A percentile compares a stretch with the other conserved stretches of the same genome.
Evolutionary conservation across 2,113 vertebrate genomes (phyloP).

Genomic region (Oriolus oriolus): DNA sequence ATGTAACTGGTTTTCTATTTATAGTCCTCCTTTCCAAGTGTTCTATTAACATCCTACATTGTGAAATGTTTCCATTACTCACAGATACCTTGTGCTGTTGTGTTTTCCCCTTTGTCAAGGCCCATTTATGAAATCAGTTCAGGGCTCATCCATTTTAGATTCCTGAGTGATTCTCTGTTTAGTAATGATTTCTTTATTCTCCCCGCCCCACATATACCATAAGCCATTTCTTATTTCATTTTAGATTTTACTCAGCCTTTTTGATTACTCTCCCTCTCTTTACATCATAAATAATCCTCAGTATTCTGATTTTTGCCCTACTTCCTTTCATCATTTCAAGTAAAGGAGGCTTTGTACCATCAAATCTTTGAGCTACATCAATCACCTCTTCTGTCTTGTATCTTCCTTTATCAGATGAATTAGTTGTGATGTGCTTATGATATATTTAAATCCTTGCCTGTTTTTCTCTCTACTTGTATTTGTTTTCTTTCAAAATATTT

Average conservation of each 20-base stretch:
- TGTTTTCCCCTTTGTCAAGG: slow-evolving; percentile 5
- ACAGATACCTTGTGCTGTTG: slow-evolving; percentile 8
- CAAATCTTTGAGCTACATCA: slow-evolving; percentile 36
- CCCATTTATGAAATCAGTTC: slow-evolving; percentile 46
- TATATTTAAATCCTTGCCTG: slow-evolving; percentile 23
- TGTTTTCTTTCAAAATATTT: slow-evolving; percentile 5
- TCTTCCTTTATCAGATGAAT: slow-evolving; percentile 23
- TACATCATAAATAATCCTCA: neutral
- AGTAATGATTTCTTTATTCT: neutral
- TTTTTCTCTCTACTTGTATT: slow-evolving; percentile 11
- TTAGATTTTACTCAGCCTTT: slow-evolving; percentile 8
- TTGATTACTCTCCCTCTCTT: slow-evolving; percentile 5
- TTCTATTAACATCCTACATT: neutral
- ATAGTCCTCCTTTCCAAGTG: neutral
- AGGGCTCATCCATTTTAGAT: slow-evolving; percentile 37
- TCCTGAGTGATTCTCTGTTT: neutral
- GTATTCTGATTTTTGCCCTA: slow-evolving; percentile 32
- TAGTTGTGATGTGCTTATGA: slow-evolving; percentile 29
- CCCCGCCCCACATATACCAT: neutral
- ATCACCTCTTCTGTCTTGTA: slow-evolving; percentile 5
- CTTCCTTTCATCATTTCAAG: slow-evolving; percentile 35
- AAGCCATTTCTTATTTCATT: neutral
- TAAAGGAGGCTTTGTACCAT: slow-evolving; percentile 10
- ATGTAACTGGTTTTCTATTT: neutral
- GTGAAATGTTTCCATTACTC: slow-evolving; percentile 25